These are phyloP conservation scores for Drosophila trichaetosa DNA, from an alignment of 2,888 invertebrate species.

Conservation along the genomic window DNA sequence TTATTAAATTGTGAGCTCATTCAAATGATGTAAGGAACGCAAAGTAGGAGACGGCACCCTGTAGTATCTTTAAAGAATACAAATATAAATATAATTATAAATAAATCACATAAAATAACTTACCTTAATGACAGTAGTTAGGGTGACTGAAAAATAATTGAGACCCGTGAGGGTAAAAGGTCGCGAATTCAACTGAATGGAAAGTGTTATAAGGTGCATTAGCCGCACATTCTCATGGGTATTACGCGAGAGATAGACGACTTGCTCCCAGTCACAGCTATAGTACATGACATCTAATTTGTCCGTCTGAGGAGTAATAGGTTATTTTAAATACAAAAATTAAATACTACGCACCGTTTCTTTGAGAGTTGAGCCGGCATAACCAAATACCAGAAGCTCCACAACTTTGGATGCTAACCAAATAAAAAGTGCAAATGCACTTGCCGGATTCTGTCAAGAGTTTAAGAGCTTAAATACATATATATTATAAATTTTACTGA, in stretches of 20 bases:
- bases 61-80: conserved; percentile 57
- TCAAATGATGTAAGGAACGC: conserved; percentile 71
- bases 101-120: neutral
- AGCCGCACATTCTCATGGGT: conserved; percentile 60
- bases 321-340: neutral
- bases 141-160: conserved; percentile 68
- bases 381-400: conserved; percentile 65
- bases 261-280: conserved; percentile 66
- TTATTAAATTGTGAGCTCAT: neutral
- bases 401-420: conserved; percentile 69
- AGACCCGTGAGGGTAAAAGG: conserved; percentile 70
- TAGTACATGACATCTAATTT: conserved; percentile 74
- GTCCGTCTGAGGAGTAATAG: conserved; percentile 48
- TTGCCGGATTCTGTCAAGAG: conserved; percentile 51
- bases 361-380: conserved; percentile 66
- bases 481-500: neutral
- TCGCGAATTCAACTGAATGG: conserved; percentile 60
- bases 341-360: conserved; percentile 54
- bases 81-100: neutral
- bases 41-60: conserved; percentile 75
- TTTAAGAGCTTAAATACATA: neutral
- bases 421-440: conserved; percentile 44
- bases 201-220: conserved; percentile 65
- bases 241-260: conserved; percentile 61
- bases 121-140: conserved; percentile 62